Base-by-base conservation (phyloP, 1,140 invertebrate species). In the Pseudomyrmex concolor region DNA sequence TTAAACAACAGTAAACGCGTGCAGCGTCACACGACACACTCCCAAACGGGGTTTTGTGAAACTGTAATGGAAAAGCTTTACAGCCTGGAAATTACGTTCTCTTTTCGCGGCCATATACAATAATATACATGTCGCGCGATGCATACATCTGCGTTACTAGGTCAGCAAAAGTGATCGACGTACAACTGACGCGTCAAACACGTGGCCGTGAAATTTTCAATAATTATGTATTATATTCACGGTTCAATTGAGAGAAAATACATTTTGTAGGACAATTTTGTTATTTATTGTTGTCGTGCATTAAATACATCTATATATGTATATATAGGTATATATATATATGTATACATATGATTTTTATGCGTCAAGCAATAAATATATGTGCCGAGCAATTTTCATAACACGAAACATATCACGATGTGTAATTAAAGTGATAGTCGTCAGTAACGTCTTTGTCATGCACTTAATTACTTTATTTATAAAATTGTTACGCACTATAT, bases 11-110 rank as follows among this genome's bases (percentile, higher is more conserved):
- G 54, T 25, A 60, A 73, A 73, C 48, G 48, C 17, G 34, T 25
- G 45, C 34, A 25, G 50, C 50, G 13, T 10, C 13, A 13, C 13
- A 13, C 50, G 50, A 13, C 50, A 8, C 50, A 1, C 50, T 34
- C 34, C 34, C 70, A 76, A 72, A 50, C 54, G 43, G 12, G 15
- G 50, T 71, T 71, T 72, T 55, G 34, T 15, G n/a, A 62, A 81
- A 60, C 8, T 13, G 54, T 70, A 80, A 81, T 12, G 48, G 67
- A 59, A 34, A 48, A 50, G 54, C 43, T 54, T 17, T 25, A 68
- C 43, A 25, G 19, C 34, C 4, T 1, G 5, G 34, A 17, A 45
- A 72, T 80, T 55, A 10, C 10, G 15, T n/a, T 43, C 45, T 34
- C 72, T n/a, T 57, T 63, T 25, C 50, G 34, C 34, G 45, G 10